Conservation (phyloP, 1,140 invertebrate genomes). For the Tyrophagus putrescentiae region DNA sequence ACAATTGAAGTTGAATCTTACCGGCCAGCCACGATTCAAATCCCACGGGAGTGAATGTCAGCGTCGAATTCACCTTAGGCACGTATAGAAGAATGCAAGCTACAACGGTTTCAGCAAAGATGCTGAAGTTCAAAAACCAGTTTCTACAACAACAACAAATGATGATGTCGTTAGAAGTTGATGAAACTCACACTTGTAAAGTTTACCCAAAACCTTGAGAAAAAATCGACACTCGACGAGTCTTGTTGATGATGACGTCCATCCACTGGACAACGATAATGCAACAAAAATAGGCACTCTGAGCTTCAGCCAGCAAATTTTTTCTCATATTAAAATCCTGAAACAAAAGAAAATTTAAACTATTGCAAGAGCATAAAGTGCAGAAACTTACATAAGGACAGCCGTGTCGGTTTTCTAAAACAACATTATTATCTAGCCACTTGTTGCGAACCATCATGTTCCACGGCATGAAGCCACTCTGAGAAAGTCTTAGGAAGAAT, state of each 20-base stretch:
- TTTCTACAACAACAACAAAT: too few relatives aligned
- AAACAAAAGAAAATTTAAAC: slow-evolving; percentile 20
- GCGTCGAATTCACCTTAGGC: background rate
- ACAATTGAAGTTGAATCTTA: too few relatives aligned
- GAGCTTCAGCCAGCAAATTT: background rate
- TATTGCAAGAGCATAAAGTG: slow-evolving; percentile 29
- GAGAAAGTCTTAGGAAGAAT: slow-evolving; percentile 96
- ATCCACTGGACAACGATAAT: slow-evolving; percentile 9
- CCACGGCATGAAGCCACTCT: slow-evolving; percentile 82
- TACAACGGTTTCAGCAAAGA: background rate
- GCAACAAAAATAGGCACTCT: background rate
- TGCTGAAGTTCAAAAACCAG: slow-evolving; percentile 1
- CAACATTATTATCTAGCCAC: slow-evolving; percentile 63
- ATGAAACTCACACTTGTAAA: slow-evolving; percentile 1
- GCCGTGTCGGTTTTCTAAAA: too few relatives aligned
- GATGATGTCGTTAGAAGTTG: too few relatives aligned
- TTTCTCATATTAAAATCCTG: background rate
- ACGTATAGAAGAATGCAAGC: background rate
- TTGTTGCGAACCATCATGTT: slow-evolving; percentile 76
- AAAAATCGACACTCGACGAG: background rate
- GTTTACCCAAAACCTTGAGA: slow-evolving; percentile 17
- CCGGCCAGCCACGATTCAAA: background rate
- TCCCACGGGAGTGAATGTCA: background rate
- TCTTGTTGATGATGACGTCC: slow-evolving; percentile 1
- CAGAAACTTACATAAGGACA: background rate